phyloP scores from a whole-genome alignment of 1,140 invertebrate species.

The Drosophila funebris region DNA sequence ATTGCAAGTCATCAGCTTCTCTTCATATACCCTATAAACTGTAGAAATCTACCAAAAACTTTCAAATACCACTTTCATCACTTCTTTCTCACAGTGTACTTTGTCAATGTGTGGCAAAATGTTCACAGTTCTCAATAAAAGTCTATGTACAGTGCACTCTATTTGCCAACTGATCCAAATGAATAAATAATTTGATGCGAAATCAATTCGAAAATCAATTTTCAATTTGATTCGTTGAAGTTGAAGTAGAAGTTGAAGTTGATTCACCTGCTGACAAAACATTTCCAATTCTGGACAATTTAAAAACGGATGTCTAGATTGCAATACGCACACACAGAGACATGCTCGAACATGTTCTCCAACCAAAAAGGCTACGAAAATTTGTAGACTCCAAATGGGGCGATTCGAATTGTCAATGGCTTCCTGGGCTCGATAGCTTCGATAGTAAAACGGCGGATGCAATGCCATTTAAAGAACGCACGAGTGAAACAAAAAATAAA shows the following conservation, averaged over 20 bases:
- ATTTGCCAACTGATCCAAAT: neutral
- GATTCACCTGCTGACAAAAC: slow-evolving; percentile 22
- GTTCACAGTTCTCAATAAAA: too few relatives aligned
- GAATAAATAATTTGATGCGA: too few relatives aligned
- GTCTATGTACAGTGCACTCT: too few relatives aligned
- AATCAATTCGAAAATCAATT: neutral
- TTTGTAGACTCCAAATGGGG: slow-evolving; percentile 47
- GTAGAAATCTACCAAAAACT: too few relatives aligned
- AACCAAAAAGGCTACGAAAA: slow-evolving; percentile 42
- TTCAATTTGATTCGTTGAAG: neutral
- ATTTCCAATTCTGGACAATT: slow-evolving; percentile 18
- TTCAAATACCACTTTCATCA: too few relatives aligned
- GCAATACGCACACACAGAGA: slow-evolving; percentile 17
- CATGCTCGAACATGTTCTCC: neutral
- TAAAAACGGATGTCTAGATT: slow-evolving; percentile 49
- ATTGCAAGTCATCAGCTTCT: too few relatives aligned
- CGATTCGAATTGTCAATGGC: slow-evolving; percentile 27
- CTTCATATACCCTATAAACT: too few relatives aligned
- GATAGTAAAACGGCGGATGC: slow-evolving; percentile 65
- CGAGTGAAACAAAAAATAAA: neutral
- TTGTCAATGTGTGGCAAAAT: too few relatives aligned
- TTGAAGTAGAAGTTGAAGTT: neutral
- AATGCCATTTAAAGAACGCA: slow-evolving; percentile 48
- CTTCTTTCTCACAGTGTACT: neutral
- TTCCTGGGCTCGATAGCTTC: slow-evolving; percentile 52